A percentile compares a stretch with the other conserved stretches of the same genome.
These are phyloP conservation scores for Eilema sororculum DNA, from an alignment of 2,888 invertebrate genomes.

Conservation along the genomic window DNA sequence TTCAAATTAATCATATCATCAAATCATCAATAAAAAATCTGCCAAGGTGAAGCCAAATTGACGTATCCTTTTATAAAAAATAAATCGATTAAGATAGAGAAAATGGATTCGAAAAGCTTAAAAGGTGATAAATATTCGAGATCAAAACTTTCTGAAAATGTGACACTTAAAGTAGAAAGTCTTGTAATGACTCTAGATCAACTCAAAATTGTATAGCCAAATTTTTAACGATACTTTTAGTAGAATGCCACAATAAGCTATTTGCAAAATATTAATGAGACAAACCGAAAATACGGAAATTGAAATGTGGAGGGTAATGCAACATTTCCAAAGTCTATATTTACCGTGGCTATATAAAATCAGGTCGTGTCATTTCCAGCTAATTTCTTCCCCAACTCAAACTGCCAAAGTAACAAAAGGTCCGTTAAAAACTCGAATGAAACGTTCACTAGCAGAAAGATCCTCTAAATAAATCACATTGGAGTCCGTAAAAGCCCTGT, in stretches of 20 bases:
- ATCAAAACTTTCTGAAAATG: background rate
- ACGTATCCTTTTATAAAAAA: too few species aligned
- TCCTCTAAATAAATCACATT: conserved; percentile 47
- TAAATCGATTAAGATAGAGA: too few species aligned
- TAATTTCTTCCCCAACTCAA: conserved; percentile 21
- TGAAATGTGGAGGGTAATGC: background rate
- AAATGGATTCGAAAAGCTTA: too few species aligned
- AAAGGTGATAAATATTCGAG: too few species aligned
- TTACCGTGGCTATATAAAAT: conserved; percentile 12
- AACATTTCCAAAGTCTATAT: background rate
- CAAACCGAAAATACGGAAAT: background rate
- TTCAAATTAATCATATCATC: too few species aligned
- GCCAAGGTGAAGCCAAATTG: too few species aligned
- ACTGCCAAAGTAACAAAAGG: conserved; percentile 30
- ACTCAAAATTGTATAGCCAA: background rate
- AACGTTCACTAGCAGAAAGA: conserved; percentile 32
- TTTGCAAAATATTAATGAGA: background rate
- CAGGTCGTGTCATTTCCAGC: conserved; percentile 19
- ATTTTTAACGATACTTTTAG: too few species aligned
- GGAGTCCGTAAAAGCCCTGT: conserved; percentile 33
- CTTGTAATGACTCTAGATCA: background rate
- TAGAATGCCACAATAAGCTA: background rate
- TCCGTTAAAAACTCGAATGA: conserved; percentile 30
- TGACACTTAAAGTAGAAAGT: too few species aligned
- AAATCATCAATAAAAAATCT: too few species aligned